A percentile compares a stretch with the other conserved stretches of the same genome.
These are phyloP conservation scores for Lepidocyrtoides sp. DNA, from an alignment of 2,888 invertebrate species.

Conservation along the genomic window DNA sequence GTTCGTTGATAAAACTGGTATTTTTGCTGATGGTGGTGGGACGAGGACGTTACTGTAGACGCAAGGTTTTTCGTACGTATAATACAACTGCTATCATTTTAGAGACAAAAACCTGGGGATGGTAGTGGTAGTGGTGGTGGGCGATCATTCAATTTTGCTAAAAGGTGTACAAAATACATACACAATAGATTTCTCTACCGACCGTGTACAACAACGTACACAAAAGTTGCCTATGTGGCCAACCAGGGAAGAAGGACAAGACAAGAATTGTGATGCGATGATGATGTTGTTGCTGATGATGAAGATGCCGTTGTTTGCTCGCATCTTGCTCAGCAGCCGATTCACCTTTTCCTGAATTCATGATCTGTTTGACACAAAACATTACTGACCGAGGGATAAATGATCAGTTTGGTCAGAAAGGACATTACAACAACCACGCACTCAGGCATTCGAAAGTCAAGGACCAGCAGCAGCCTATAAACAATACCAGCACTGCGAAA, in stretches of 20 bases:
- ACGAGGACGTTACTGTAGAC: slow-evolving; percentile 76
- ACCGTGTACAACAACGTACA: background rate
- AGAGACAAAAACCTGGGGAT: background rate
- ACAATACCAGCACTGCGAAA: slow-evolving; percentile 7
- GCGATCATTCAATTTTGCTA: slow-evolving; percentile 38
- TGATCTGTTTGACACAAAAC: slow-evolving; percentile 72
- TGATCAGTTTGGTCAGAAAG: slow-evolving; percentile 28
- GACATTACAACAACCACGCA: background rate
- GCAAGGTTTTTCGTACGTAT: slow-evolving; percentile 31
- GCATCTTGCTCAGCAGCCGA: slow-evolving; percentile 30
- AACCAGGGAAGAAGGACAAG: slow-evolving; percentile 45
- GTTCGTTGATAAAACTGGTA: slow-evolving; percentile 50
- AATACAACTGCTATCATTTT: background rate
- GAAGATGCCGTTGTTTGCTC: slow-evolving; percentile 64
- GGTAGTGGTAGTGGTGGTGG: no score
- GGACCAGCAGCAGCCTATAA: slow-evolving; percentile 53
- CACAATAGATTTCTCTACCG: background rate
- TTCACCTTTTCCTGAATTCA: slow-evolving; percentile 58
- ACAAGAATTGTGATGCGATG: no score
- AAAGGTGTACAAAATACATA: background rate
- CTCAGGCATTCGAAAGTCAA: slow-evolving; percentile 51
- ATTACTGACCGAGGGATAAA: slow-evolving; percentile 54
- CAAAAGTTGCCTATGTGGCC: background rate
- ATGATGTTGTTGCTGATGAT: slow-evolving; percentile 43
- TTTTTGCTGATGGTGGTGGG: slow-evolving; percentile 77